Evolutionary conservation across 1,140 invertebrate genomes (phyloP), one percentile per base, ranked within the genome.

Genomic region (Augochlora pura): DNA sequence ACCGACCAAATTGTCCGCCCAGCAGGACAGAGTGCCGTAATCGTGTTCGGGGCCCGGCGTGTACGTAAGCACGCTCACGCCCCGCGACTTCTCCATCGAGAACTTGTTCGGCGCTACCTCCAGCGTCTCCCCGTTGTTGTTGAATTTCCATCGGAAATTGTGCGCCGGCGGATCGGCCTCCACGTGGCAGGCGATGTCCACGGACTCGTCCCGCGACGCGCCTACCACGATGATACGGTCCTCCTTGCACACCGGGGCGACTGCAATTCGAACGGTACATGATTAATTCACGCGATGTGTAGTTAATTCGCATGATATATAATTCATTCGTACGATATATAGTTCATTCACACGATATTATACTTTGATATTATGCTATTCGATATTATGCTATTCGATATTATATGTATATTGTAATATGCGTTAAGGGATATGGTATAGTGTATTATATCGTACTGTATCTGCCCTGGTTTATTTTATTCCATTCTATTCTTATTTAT

Each of bases 131-230:
- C 96, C 96, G 23, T 97, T 97, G 93, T 97, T 97, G 93, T 98
- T 98, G 93, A 98, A 97, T 93, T 97, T 97, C 97, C 97, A 98
- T 84, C 96, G 95, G 93, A 98, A 98, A 87, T 95, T 96, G 84
- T 94, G 94, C 23, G 96, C 97, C 18, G 96, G 96, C 0, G 97
- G 97, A 94, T 98, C 97, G 0, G 97, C 96, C 89, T 98, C 96
- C 79, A 98, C 96, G 91, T 96, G 96, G 91, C 97, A 98, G 23
- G 95, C 94, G 83, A 98, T 97, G 90, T 97, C 95, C 62, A 97
- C 94, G 27, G 95, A 95, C 93, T 98, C 97, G 73, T 96, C 96
- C 52, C 96, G 94, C 49, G 97, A 97, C 70, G 97, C 97, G 9
- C 97, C 97, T 70, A 98, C 96, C 81, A 97, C 95, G 60, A 96